phyloP scores from a whole-genome alignment of 2,888 invertebrate species.

The Embidobia sp. region DNA sequence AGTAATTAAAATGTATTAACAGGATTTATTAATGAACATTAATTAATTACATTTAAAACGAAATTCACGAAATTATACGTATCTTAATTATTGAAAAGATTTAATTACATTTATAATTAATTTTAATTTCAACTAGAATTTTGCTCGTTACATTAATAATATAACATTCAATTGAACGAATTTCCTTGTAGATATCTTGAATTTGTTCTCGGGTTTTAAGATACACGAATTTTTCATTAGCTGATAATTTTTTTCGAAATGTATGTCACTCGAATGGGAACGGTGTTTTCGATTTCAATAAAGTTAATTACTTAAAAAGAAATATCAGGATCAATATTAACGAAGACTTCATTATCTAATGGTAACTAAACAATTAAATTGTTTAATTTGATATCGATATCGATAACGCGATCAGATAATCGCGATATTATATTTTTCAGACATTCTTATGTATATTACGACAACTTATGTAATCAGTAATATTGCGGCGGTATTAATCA shows the following conservation, averaged over 20 bases:
- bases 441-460: constrained; percentile 28
- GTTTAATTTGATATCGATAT: constrained; percentile 33
- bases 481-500: constrained; percentile 26
- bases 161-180: too few species aligned
- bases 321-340: constrained; percentile 33
- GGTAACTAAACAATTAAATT: constrained; percentile 49
- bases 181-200: too few species aligned
- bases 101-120: too few species aligned
- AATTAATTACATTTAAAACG: too few species aligned
- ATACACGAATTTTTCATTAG: too few species aligned
- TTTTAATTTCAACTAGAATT: too few species aligned
- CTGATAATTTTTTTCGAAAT: constrained; percentile 9
- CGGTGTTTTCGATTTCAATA: constrained; percentile 18
- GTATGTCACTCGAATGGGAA: constrained; percentile 6
- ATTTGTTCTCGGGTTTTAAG: too few species aligned
- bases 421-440: constrained; percentile 43
- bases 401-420: constrained; percentile 39
- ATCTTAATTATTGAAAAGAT: too few species aligned
- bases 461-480: constrained; percentile 37
- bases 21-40: too few species aligned
- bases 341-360: constrained; percentile 44
- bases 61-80: too few species aligned
- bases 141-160: too few species aligned
- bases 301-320: constrained; percentile 42
- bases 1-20: too few species aligned